These are phyloP conservation scores for Drosophila algonquin DNA, from an alignment of 2,888 invertebrate genomes.

Conservation along the genomic window DNA sequence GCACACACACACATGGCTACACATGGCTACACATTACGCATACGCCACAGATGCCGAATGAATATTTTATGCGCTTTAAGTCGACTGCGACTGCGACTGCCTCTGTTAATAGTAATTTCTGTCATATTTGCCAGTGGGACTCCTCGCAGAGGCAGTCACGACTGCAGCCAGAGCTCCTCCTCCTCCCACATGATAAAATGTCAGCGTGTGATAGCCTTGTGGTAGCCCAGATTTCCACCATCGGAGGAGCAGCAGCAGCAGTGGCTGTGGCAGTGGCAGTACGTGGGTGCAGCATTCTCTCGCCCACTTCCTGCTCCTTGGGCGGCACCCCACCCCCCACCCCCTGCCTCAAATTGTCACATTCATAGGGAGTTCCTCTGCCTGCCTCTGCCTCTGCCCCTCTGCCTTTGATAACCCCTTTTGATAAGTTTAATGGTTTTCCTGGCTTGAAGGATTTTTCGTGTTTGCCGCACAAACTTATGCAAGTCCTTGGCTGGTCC, in stretches of 20 bases:
- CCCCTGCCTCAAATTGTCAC: background rate
- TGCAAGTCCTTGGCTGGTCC: constrained; percentile 23
- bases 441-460: constrained; percentile 35
- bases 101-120: constrained; percentile 66
- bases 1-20: background rate
- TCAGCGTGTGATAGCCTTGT: constrained; percentile 44
- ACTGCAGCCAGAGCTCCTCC: constrained; percentile 36
- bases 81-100: constrained; percentile 2
- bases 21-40: constrained; percentile 58
- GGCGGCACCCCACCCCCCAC: background rate
- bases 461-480: constrained; percentile 26
- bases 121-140: constrained; percentile 54
- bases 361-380: too few species aligned
- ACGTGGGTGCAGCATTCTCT: constrained; percentile 28
- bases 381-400: too few species aligned
- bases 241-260: background rate
- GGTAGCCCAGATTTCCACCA: constrained; percentile 49
- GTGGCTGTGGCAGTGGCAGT: constrained; percentile 15
- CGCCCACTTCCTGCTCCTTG: background rate
- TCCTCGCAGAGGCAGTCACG: constrained; percentile 30
- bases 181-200: constrained; percentile 21
- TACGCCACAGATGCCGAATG: constrained; percentile 62
- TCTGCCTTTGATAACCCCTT: constrained; percentile 23
- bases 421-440: constrained; percentile 47
- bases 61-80: constrained; percentile 58